Evolutionary conservation across 2,888 invertebrate genomes (phyloP), one percentile per base, ranked within the genome.

Genomic region (Chrysina gloriosa): DNA sequence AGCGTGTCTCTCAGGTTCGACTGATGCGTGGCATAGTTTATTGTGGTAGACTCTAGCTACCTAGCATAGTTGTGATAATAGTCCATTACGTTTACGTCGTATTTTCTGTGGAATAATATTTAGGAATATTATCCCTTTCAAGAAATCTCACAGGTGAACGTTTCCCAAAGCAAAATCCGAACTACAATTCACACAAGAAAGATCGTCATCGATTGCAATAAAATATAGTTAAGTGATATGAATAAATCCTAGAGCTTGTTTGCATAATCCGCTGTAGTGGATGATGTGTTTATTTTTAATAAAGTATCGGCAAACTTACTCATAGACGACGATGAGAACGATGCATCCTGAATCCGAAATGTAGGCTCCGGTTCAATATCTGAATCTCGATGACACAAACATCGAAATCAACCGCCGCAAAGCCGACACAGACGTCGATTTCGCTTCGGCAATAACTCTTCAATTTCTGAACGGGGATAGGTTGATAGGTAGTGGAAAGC

Each of bases 401-500:
- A 16, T 16, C 19, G 31, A 52, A 52, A 1, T 4, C 48, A 25
- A 52, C 27, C 31, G 31, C 27, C 29, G 52, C 52, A 52, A 52
- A 52, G 16, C 14, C 29, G 29, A 52, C 58, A 58, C 25, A 58
- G 25, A 39, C 39, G 25, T 25, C 58, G 58, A 39, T 42, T 42
- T 42, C 42, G 9, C 39, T 14, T 58, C 27, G 23, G 42, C 42
- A 42, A 39, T 58, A 58, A 27, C 42, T 39, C 25, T 42, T 25
- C 42, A 58, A 58, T 58, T 58, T 42, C 39, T 39, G 39, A 58
- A 58, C 23, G 16, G 42, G 27, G 14, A 58, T 58, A 58, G 7
- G 27, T 27, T 27, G 14, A 58, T 58, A 58, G 7, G 27, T 27
- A 27, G 25, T 42, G 25, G 42, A 42, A 58, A 25, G 42, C 19